Evolutionary conservation across 2,797 vertebrate species (phyloP).

Genomic region (Chelonia mydas): DNA sequence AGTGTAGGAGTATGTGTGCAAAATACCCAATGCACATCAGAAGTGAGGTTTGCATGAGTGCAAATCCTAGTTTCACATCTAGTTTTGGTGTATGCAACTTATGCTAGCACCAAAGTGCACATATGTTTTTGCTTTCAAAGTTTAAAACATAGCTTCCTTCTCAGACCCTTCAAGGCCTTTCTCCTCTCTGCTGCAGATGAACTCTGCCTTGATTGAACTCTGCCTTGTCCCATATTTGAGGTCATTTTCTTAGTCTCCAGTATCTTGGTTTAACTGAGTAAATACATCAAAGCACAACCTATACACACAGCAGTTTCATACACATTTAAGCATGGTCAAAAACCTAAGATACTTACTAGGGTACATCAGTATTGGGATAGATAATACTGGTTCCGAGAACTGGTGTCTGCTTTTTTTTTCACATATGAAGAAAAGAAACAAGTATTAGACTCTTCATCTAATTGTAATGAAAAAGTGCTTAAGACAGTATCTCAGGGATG

Average conservation of each 20-base stretch:
- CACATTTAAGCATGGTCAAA: constrained; percentile 35
- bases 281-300: background rate
- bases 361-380: constrained; percentile 6
- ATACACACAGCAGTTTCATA: background rate
- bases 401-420: background rate
- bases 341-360: constrained; percentile 36
- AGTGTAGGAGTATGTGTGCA: background rate
- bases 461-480: background rate
- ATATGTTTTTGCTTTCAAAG: background rate
- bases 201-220: background rate
- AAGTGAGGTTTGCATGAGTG: background rate
- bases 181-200: background rate
- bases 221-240: background rate
- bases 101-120: background rate
- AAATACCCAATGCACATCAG: fast-evolving
- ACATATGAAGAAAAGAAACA: constrained; percentile 17
- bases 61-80: background rate
- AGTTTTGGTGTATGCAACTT: background rate
- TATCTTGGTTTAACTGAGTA: background rate
- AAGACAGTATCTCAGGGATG: background rate
- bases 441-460: background rate
- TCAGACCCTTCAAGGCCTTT: background rate
- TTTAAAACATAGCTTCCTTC: background rate
- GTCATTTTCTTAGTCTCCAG: background rate
- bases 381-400: background rate